Base-by-base conservation (phyloP, 2,113 vertebrate species). In the Phalacrocorax aristotelis region DNA sequence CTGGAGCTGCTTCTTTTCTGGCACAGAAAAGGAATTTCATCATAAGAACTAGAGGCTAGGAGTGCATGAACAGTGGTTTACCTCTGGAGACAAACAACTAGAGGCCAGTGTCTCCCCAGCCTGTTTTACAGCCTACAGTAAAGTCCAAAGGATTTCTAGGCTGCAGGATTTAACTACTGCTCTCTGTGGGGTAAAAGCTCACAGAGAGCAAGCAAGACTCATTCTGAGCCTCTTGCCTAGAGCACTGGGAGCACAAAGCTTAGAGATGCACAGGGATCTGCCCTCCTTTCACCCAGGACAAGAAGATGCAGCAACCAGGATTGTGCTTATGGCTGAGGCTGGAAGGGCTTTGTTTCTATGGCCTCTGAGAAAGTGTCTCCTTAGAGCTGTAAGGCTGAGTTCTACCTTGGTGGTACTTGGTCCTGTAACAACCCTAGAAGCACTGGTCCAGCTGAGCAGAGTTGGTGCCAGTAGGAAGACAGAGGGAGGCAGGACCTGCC, bases 1-100 rank as follows among this genome's bases (percentile, higher is more conserved):
- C 83, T 94, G 86, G 65, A 92, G 83, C 77, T 96, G 69, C 69
- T 84, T 64, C 69, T 82, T 61, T 92, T 69, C 86, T 90, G 69
- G 90, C 90, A 93, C 0, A 0, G 26, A 81, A 83, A 88, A 75
- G n/a, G 76, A 88, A 93, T 93, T 90, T 94, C 68, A 58, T 62
- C 68, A 65, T 48, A 11, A 82, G 89, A 91, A 84, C 61, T 40
- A 36, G 55, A 91, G 69, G 76, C 40, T 78, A 84, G 77, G 72
- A 79, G 76, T 60, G 54, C 36, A 79, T 19, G 48, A 93, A 57
- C 52, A 90, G 72, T 60, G 68, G 61, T 89, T 96, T 94, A 90
- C 71, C 66, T 79, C 90, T 87, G 70, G 65, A 94, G 78, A 85
- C 57, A 79, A 91, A 79, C 69, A 87, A 16, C 34, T 14, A 51